Evolutionary conservation across 2,113 vertebrate genomes (phyloP).

Genomic region (Pomatostomus ruficeps): DNA sequence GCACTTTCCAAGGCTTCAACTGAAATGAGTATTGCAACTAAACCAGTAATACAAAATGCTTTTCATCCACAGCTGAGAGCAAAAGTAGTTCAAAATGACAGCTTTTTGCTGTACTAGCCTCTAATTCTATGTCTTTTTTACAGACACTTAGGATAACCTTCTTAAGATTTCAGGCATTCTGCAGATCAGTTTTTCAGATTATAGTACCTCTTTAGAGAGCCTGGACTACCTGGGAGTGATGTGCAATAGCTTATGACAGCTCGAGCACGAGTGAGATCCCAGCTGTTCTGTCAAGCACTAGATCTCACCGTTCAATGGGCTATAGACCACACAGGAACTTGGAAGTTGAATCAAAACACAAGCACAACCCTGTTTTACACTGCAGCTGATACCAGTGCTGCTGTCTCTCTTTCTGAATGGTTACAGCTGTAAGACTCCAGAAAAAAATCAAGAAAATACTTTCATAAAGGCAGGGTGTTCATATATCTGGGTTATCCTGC

Average conservation of each 20-base stretch:
- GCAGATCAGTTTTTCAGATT: neutral
- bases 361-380: neutral
- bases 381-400: neutral
- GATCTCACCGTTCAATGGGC: neutral
- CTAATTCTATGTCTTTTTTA: neutral
- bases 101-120: neutral
- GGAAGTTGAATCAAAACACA: constrained; percentile 13
- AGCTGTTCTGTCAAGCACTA: constrained; percentile 17
- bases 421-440: constrained; percentile 28
- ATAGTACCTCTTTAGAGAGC: neutral
- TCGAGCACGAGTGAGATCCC: neutral
- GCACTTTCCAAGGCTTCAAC: neutral
- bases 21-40: neutral
- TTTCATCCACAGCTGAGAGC: neutral
- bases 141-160: neutral
- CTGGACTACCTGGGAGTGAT: neutral
- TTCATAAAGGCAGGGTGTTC: neutral
- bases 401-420: neutral
- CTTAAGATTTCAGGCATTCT: neutral
- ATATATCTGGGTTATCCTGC: neutral
- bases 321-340: neutral
- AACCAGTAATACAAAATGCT: neutral
- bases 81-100: neutral
- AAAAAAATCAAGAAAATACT: neutral
- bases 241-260: neutral